Conservation (phyloP, 2,797 vertebrate species). For the Gadopsis marmoratus region DNA sequence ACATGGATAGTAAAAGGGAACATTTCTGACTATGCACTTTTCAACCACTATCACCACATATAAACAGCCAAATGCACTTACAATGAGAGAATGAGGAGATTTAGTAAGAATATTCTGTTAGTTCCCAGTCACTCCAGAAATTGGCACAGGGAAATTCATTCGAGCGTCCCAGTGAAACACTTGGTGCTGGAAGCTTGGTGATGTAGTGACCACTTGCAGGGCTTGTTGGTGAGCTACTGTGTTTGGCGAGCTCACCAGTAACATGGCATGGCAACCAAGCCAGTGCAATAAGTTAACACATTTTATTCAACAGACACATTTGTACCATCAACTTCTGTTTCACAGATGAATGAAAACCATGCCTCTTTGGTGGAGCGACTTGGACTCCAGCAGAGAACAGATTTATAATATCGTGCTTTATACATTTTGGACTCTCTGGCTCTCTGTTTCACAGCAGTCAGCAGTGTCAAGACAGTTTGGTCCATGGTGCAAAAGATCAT, state of each 20-base stretch:
- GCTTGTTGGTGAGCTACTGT: not conserved
- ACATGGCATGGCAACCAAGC: not conserved
- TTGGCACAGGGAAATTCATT: not conserved
- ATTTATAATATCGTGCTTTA: not conserved
- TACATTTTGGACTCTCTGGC: not conserved
- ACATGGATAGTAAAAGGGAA: not conserved
- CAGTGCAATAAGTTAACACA: not conserved
- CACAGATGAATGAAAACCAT: not conserved
- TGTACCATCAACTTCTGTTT: not conserved
- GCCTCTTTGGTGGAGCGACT: not conserved
- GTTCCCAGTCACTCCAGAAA: not conserved
- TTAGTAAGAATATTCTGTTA: not conserved
- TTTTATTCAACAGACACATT: not conserved
- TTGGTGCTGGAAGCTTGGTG: not conserved
- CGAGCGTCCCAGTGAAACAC: not conserved
- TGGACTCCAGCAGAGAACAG: not conserved
- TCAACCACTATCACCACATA: not conserved
- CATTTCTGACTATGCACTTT: not conserved
- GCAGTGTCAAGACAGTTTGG: not conserved
- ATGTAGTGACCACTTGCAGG: not conserved
- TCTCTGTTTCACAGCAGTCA: not conserved
- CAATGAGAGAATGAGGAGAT: not conserved
- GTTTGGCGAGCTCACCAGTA: not conserved
- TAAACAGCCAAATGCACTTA: not conserved
- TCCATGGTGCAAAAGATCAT: not conserved